A percentile compares a stretch with the other conserved stretches of the same genome.
phyloP scores from a whole-genome alignment of 2,888 invertebrate species.

The Drosophila birchii region DNA sequence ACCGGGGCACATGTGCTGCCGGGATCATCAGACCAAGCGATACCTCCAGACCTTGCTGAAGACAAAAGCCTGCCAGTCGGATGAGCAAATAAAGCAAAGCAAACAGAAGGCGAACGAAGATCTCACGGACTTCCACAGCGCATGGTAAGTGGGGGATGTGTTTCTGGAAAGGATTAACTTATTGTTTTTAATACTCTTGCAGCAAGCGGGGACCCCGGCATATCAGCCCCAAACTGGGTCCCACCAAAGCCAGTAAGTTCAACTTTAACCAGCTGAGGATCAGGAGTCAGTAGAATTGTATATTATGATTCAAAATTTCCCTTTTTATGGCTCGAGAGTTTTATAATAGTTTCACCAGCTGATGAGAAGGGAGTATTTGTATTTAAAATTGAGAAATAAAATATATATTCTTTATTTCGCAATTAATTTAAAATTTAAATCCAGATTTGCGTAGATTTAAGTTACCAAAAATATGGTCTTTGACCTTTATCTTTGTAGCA shows the following conservation, averaged over 20 bases:
- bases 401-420: neutral
- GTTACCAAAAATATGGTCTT: neutral
- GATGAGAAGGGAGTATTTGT: neutral
- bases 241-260: conserved; percentile 56
- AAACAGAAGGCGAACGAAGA: conserved; percentile 5
- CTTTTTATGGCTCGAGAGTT: neutral
- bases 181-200: neutral
- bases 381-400: neutral
- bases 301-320: neutral
- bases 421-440: conserved; percentile 1
- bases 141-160: conserved; percentile 50
- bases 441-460: conserved; percentile 3
- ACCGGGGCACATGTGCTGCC: neutral
- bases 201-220: conserved; percentile 56
- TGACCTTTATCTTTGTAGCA: neutral
- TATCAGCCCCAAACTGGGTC: conserved; percentile 1
- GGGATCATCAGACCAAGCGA: neutral
- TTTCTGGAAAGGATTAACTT: neutral
- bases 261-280: conserved; percentile 61
- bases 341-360: neutral
- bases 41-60: conserved; percentile 23
- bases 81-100: too few species aligned
- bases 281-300: conserved; percentile 34
- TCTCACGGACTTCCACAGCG: conserved; percentile 52
- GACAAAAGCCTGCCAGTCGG: neutral